Conservation (phyloP, 2,888 invertebrate species). For the Drosophila gaucha region DNA sequence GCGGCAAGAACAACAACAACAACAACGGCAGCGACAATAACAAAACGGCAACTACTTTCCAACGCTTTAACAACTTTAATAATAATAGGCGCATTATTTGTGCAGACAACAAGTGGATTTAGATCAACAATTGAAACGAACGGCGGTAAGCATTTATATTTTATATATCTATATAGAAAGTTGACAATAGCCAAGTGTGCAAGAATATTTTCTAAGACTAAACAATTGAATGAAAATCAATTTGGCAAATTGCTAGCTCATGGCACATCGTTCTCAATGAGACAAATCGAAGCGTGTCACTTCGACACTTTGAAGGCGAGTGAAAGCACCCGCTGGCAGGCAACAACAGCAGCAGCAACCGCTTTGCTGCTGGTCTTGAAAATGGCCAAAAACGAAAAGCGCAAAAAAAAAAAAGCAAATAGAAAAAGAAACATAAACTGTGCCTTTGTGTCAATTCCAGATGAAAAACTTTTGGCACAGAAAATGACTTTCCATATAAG, state of each 20-base stretch:
- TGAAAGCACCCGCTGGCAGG: slow-evolving; percentile 52
- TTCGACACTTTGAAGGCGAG: slow-evolving; percentile 58
- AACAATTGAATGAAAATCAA: slow-evolving; percentile 72
- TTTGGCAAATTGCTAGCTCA: slow-evolving; percentile 78
- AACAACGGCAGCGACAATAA: slow-evolving; percentile 22
- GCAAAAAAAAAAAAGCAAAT: slow-evolving; percentile 25
- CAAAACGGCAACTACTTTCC: slow-evolving; percentile 69
- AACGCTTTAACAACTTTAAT: slow-evolving; percentile 77
- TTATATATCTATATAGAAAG: slow-evolving; percentile 41
- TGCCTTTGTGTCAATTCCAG: slow-evolving; percentile 74
- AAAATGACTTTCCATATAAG: slow-evolving; percentile 74
- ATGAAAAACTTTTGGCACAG: slow-evolving; percentile 77
- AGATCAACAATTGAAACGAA: slow-evolving; percentile 75
- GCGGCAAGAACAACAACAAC: slow-evolving; percentile 20
- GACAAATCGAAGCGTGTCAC: slow-evolving; percentile 70
- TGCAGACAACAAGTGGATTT: slow-evolving; percentile 82
- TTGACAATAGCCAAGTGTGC: slow-evolving; percentile 12
- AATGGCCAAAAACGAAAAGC: slow-evolving; percentile 58
- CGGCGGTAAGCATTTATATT: slow-evolving; percentile 75
- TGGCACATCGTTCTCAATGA: slow-evolving; percentile 58
- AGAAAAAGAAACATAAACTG: slow-evolving; percentile 50
- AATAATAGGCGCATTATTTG: slow-evolving; percentile 76
- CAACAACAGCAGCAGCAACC: slow-evolving; percentile 5
- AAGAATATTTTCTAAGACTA: slow-evolving; percentile 34
- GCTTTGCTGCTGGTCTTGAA: slow-evolving; percentile 37